These are phyloP conservation scores for Ruditapes philippinarum DNA, from an alignment of 1,140 invertebrate genomes.

Conservation along the genomic window DNA sequence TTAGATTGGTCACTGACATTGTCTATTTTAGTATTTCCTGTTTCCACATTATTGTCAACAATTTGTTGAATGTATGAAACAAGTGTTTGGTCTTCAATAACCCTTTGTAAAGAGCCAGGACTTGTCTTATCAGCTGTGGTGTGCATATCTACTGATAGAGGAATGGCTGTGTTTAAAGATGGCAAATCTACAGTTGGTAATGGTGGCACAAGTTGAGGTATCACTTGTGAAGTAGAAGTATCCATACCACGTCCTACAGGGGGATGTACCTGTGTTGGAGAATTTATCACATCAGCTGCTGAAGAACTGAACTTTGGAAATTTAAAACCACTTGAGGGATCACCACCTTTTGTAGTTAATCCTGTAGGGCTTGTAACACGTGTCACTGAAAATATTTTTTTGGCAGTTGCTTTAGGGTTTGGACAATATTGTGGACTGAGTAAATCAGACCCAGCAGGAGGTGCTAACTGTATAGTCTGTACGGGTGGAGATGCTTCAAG, in stretches of 20 bases:
- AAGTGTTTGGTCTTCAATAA: slow-evolving; percentile 51
- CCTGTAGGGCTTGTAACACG: slow-evolving; percentile 72
- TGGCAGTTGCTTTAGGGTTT: slow-evolving; percentile 77
- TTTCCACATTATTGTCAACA: slow-evolving; percentile 24
- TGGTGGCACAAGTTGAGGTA: slow-evolving; percentile 48
- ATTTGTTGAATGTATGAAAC: slow-evolving; percentile 70
- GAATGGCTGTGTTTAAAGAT: slow-evolving; percentile 55
- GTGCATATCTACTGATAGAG: slow-evolving; percentile 68
- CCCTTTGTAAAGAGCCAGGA: slow-evolving; percentile 38
- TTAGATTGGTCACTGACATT: neutral
- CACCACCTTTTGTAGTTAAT: slow-evolving; percentile 11
- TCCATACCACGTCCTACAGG: slow-evolving; percentile 41
- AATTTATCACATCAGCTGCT: slow-evolving; percentile 51
- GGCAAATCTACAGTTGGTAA: slow-evolving; percentile 34
- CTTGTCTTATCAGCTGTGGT: slow-evolving; percentile 54
- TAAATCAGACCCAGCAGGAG: slow-evolving; percentile 77
- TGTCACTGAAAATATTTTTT: slow-evolving; percentile 84
- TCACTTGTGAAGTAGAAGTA: neutral
- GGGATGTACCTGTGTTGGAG: slow-evolving; percentile 47
- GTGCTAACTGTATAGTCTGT: slow-evolving; percentile 42
- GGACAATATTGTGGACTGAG: slow-evolving; percentile 82
- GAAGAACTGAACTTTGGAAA: slow-evolving; percentile 60
- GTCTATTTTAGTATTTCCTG: neutral
- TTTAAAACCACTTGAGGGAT: slow-evolving; percentile 37
- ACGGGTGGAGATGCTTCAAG: slow-evolving; percentile 38